A percentile compares a stretch with the other conserved stretches of the same genome.
Conservation (phyloP, 2,113 vertebrate genomes). For the Corythornis madagascariensis region DNA sequence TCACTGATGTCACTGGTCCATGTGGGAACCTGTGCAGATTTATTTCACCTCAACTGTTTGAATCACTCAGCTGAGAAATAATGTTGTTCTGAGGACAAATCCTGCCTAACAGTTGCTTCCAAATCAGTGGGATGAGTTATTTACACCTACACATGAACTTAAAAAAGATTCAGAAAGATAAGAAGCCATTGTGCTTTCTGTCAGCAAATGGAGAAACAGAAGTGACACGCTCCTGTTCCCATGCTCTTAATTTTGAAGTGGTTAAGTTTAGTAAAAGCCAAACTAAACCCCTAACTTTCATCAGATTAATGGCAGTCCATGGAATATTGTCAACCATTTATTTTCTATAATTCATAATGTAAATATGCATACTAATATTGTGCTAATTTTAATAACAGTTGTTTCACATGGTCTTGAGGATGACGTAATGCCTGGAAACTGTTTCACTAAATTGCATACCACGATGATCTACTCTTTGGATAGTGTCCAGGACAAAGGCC, state of each 20-base stretch:
- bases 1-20: background rate
- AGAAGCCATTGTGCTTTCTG: constrained; percentile 45
- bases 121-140: constrained; percentile 40
- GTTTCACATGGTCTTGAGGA: constrained; percentile 63
- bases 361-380: constrained; percentile 76
- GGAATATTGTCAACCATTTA: constrained; percentile 42
- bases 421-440: constrained; percentile 78
- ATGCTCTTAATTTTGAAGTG: background rate
- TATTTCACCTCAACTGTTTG: background rate
- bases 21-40: background rate
- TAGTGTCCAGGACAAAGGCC: constrained; percentile 77
- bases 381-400: constrained; percentile 76
- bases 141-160: constrained; percentile 60
- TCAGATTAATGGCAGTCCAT: constrained; percentile 42
- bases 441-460: constrained; percentile 78
- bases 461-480: constrained; percentile 78
- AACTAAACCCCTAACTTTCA: background rate
- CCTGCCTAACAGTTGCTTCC: constrained; percentile 18
- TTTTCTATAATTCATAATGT: constrained; percentile 58
- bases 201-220: constrained; percentile 4
- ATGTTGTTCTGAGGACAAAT: background rate
- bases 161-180: constrained; percentile 64
- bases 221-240: constrained; percentile 12
- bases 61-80: background rate
- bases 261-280: constrained; percentile 33